Percentiles rank a stretch among this genome's conserved stretches.
These are phyloP conservation scores for Sebastes oblongus DNA, from an alignment of 2,797 vertebrate genomes.

Conservation along the genomic window DNA sequence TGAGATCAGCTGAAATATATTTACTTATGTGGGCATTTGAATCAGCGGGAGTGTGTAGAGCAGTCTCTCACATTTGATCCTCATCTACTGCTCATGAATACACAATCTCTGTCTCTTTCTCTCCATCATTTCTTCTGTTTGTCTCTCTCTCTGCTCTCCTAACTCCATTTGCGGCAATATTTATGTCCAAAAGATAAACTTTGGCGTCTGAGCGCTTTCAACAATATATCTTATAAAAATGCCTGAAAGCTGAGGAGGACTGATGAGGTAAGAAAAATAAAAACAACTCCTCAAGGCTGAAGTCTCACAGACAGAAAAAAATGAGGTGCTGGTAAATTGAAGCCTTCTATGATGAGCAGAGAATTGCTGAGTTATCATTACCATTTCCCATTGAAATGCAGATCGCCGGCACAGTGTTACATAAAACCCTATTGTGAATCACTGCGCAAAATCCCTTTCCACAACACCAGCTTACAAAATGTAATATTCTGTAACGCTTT, in stretches of 20 bases:
- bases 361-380: constrained; percentile 23
- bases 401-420: constrained; percentile 1
- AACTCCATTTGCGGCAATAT: background rate
- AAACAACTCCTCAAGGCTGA: constrained; percentile 15
- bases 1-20: background rate
- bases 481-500: constrained; percentile 12
- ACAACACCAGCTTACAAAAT: constrained; percentile 2
- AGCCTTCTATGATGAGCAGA: constrained; percentile 22
- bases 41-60: background rate
- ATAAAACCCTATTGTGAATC: constrained; percentile 11
- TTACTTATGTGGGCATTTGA: background rate
- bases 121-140: background rate
- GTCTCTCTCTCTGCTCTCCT: background rate
- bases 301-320: background rate
- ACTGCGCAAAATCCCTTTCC: background rate
- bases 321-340: background rate
- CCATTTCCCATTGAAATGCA: constrained; percentile 37
- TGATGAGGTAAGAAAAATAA: constrained; percentile 18
- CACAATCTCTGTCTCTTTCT: background rate
- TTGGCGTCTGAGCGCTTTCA: background rate
- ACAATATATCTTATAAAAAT: background rate
- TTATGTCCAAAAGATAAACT: constrained; percentile 25
- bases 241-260: background rate
- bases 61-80: background rate
- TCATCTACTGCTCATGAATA: constrained; percentile 8